Base-by-base conservation (phyloP, 2,797 vertebrate genomes). In the Sebastes baramenuke region DNA sequence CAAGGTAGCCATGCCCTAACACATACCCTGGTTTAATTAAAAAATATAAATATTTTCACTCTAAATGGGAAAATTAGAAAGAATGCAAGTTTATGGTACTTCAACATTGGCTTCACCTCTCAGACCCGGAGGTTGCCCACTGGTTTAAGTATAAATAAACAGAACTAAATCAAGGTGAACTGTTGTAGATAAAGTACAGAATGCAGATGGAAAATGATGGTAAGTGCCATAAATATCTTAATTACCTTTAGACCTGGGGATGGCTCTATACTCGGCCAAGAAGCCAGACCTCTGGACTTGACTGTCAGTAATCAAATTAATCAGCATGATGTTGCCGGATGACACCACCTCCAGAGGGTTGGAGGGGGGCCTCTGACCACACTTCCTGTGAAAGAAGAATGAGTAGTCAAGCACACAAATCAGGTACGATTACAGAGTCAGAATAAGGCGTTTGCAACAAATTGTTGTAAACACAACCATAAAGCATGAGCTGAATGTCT, bases 291-390 rank as follows among this genome's bases (percentile, higher is more conserved):
- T 92, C 77, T 89, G 90, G 52, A 81, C 52, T 0, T 1, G 0
- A 46, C 60, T 70, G 67, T 96, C 95, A 2, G 93, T 93, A 60
- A 96, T 90, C 18, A 97, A 72, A 84, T 91, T 95, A 66, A 96
- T 76, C 56, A 96, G 91, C 93, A 96, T 94, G 75, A 95, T 87
- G 89, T 95, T 96, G 61, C 93, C 80, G 1, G 96, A 97, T 56
- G 96, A 96, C 25, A 92, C 83, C 65, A 96, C 93, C 67, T 90
- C 77, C 67, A 96, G 89, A 5, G 90, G 92, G 77, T 96, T 96
- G 22, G 87, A 87, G 8, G 96, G 95, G 6, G 95, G 96, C n/a
- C 94, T 93, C 70, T 96, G 94, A 68, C 96, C 96, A 90, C 95
- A 96, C 82, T 96, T 91, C 77, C 96, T 96, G 88, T 70, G 20